Evolutionary conservation across 2,113 vertebrate species (phyloP), one percentile per base, ranked within the genome.

Genomic region (Tonatia bakeri): DNA sequence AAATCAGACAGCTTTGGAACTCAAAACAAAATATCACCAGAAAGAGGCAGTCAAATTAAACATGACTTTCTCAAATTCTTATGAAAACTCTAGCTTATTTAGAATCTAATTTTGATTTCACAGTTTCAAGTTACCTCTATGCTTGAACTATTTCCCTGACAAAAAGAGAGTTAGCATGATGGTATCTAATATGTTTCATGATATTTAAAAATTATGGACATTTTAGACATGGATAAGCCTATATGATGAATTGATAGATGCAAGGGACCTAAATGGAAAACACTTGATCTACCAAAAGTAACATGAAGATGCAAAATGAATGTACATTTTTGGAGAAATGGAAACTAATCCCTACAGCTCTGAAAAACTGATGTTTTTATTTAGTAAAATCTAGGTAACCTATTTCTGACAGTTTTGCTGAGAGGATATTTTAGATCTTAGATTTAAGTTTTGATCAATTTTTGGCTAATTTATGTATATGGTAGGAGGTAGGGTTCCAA

Each of bases 31-130:
- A 83, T 96, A 87, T 92, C 94, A 94, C 56, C 70, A 92, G 79
- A 54, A 97, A 96, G 95, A 75, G 92, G 40, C 90, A 94, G 77
- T 93, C 82, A 95, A 90, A 40, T 96, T 96, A 96, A 94, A 92
- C 40, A 96, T 20, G 43, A 73, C 75, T 91, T 85, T 72, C 69
- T 88, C 80, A 89, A 43, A 94, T 95, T 85, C 65, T 97, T 93
- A 72, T 17, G 40, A 95, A 83, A 90, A 94, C 16, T 65, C 54
- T 65, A 93, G 93, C 59, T 83, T 96, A 83, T 70, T 83, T 92
- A 33, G 61, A 96, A 94, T 92, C 17, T 67, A 90, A 40, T 65
- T 94, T 90, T 95, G 7, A 89, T 88, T 93, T 93, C 56, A 67
- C 38, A 89, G 89, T 86, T 85, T 91, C 45, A 87, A 88, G 54